A percentile compares a stretch with the other conserved stretches of the same genome.
Conservation (phyloP, 2,113 vertebrate species). For the Piaya cayana region DNA sequence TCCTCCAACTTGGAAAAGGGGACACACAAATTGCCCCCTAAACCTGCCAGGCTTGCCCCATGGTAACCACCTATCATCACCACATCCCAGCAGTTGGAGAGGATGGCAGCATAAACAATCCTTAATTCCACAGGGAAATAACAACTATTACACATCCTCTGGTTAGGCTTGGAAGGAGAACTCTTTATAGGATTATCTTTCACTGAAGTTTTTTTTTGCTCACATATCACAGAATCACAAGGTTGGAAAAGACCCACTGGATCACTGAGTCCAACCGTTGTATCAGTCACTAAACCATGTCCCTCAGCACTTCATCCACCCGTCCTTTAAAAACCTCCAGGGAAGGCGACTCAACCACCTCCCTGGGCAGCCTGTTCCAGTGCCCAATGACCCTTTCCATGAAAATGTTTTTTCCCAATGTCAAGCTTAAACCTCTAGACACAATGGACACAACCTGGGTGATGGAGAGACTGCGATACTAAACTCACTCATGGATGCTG, state of each 20-base stretch:
- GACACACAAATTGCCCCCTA: not conserved
- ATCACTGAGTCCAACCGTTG: no score
- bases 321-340: no score
- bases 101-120: not conserved
- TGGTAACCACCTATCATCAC: not conserved
- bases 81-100: not conserved
- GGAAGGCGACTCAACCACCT: no score
- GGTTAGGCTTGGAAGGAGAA: not conserved
- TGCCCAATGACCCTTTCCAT: no score
- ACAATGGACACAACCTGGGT: not conserved
- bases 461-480: not conserved
- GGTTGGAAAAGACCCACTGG: no score
- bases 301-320: no score
- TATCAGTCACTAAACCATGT: no score
- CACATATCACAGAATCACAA: no score
- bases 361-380: no score
- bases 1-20: not conserved
- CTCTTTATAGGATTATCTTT: not conserved
- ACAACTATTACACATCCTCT: not conserved
- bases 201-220: not conserved
- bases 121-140: not conserved
- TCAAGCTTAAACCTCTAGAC: no score
- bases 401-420: no score
- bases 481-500: not conserved
- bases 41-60: fast-evolving